These are phyloP conservation scores for Eupithecia exiguata DNA, from an alignment of 2,888 invertebrate genomes.

Conservation along the genomic window DNA sequence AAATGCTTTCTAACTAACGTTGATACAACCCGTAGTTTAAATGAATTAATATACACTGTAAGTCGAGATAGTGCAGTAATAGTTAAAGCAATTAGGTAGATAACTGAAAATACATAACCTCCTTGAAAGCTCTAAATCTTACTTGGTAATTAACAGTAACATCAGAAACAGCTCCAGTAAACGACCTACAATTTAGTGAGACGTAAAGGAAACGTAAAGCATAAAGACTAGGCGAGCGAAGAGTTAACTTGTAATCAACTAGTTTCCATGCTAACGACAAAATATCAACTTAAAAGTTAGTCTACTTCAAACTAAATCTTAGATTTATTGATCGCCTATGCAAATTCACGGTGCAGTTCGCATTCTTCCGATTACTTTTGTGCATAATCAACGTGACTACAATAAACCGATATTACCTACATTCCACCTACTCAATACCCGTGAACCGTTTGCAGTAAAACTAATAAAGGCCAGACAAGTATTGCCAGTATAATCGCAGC, in stretches of 20 bases:
- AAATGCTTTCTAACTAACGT: background rate
- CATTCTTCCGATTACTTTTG: background rate
- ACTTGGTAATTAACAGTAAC: constrained; percentile 56
- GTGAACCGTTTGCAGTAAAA: constrained; percentile 53
- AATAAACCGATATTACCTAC: constrained; percentile 23
- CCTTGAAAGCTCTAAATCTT: constrained; percentile 57
- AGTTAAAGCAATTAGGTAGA: constrained; percentile 49
- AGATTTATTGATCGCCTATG: background rate
- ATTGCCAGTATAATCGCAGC: constrained; percentile 79
- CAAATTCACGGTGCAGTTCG: background rate
- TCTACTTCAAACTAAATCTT: background rate
- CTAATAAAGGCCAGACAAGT: constrained; percentile 77
- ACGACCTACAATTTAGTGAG: constrained; percentile 27
- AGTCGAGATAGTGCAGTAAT: constrained; percentile 43
- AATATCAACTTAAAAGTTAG: background rate
- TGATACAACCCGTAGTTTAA: constrained; percentile 9
- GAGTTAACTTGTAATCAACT: background rate
- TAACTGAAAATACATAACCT: constrained; percentile 57
- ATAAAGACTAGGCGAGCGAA: constrained; percentile 11
- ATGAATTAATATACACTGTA: constrained; percentile 34
- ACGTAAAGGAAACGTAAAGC: constrained; percentile 2
- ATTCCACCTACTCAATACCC: constrained; percentile 38
- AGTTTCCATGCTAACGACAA: background rate
- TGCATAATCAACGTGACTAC: constrained; percentile 21
- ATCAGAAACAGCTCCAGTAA: constrained; percentile 46